Conservation (phyloP, 1,140 invertebrate genomes). For the Saccostrea echinata region DNA sequence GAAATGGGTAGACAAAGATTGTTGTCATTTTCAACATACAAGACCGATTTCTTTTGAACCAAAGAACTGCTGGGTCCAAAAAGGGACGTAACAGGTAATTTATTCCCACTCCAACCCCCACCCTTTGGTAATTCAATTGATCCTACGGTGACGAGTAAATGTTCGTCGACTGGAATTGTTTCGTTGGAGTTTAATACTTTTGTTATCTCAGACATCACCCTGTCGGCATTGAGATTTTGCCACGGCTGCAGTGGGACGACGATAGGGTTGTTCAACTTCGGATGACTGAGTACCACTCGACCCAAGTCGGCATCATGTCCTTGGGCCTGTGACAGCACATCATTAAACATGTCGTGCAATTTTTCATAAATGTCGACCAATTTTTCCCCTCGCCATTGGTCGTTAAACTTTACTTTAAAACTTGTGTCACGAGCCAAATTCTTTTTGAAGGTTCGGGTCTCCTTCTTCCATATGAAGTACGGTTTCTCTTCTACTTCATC, state of each 20-base stretch:
- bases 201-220: constrained; percentile 45
- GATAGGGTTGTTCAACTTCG: constrained; percentile 45
- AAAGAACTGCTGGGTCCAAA: constrained; percentile 46
- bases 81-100: constrained; percentile 39
- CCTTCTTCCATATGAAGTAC: constrained; percentile 30
- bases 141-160: constrained; percentile 46
- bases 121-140: constrained; percentile 41
- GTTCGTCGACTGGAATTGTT: constrained; percentile 43
- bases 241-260: constrained; percentile 43
- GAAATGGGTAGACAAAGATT: constrained; percentile 43
- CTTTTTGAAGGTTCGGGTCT: constrained; percentile 40
- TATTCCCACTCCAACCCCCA: constrained; percentile 39
- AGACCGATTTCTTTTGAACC: constrained; percentile 13
- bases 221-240: constrained; percentile 42
- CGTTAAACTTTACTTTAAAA: constrained; percentile 47
- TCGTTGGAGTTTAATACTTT: constrained; percentile 50
- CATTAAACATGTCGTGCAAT: constrained; percentile 49
- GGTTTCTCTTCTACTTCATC: constrained; percentile 30
- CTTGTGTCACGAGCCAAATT: constrained; percentile 41
- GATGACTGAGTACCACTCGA: constrained; percentile 42
- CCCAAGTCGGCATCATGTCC: constrained; percentile 45
- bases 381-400: constrained; percentile 42
- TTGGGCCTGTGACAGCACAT: constrained; percentile 43
- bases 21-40: constrained; percentile 45
- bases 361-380: constrained; percentile 44